Conservation (phyloP, 2,113 vertebrate species). For the Sterna hirundo region DNA sequence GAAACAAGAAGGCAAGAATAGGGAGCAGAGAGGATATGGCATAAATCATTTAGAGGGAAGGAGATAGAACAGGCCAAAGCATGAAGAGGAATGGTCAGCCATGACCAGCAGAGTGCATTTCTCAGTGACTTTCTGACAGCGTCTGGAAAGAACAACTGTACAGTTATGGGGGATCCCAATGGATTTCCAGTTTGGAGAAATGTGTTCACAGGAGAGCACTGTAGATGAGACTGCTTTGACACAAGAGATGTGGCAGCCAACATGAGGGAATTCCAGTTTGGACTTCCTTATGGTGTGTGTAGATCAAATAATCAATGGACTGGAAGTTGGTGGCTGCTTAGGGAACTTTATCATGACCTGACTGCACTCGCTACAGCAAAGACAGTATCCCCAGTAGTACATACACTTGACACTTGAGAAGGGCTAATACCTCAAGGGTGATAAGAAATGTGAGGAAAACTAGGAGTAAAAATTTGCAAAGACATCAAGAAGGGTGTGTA, state of each 20-base stretch:
- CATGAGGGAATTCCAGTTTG: neutral
- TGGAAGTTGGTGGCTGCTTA: neutral
- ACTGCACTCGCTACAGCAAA: neutral
- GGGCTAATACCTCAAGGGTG: neutral
- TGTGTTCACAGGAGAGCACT: neutral
- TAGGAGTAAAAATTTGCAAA: slow-evolving; percentile 16
- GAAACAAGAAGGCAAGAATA: neutral
- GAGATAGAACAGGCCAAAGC: neutral
- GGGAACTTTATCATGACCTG: neutral
- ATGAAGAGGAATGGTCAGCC: neutral
- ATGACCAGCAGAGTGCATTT: neutral
- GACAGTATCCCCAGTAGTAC: neutral
- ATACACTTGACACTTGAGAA: neutral
- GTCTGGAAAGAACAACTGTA: neutral
- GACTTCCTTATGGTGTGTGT: neutral
- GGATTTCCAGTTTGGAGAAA: neutral
- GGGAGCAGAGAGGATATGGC: neutral
- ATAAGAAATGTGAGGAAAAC: slow-evolving; percentile 7
- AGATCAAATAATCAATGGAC: neutral
- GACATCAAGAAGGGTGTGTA: neutral
- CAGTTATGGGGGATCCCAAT: neutral
- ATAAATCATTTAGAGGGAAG: neutral
- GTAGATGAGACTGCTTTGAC: neutral
- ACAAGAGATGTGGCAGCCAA: neutral
- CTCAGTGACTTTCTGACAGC: neutral